Base-by-base conservation (phyloP, 2,888 invertebrate genomes). In the Agriotes lineatus region DNA sequence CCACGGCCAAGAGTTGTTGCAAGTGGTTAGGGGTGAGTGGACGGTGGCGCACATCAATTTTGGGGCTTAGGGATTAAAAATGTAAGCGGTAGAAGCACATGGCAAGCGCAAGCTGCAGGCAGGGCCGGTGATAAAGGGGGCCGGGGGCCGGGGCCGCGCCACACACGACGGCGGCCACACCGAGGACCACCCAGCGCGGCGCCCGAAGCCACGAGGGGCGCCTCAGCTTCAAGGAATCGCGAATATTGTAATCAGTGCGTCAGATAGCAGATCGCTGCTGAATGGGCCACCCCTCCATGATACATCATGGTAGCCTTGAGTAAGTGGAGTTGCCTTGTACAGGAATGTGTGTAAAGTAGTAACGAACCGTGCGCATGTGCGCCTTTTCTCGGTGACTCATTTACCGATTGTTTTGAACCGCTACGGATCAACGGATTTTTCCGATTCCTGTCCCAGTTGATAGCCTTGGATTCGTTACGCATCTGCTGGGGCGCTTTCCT, bases 91-190 rank as follows among this genome's bases (percentile, higher is more conserved):
- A 56, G 61, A 72, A 67, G 72, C 75, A 74, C 74, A 76, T 74
- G 76, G 73, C 59, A 68, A 72, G 71, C 72, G 72, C 72, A 74
- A 71, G 74, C 74, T 72, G 74, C 69, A 73, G 71, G 71, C 69
- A 70, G 69, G 71, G 70, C 70, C 69, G 74, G 70, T 70, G 74
- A 73, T 74, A 74, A 75, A 66, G 68, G 73, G 35, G 60, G 74
- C 68, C 69, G 68, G 70, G 39, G 58, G 66, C 71, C 72, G 72
- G 70, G 69, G 68, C 64, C 71, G 77, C 77, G 82, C 84, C 84
- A 84, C 84, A 84, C 84, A 84, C 84, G 84, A 82, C 75, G 84
- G 80, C 82, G 83, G 83, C 84, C 82, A 81, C 82, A 82, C 82
- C 80, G 83, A 70, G 81, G 83, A 83, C 83, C 83, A 83, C 83